Evolutionary conservation across 2,888 invertebrate genomes (phyloP).

Genomic region (Epinotia demarniana): DNA sequence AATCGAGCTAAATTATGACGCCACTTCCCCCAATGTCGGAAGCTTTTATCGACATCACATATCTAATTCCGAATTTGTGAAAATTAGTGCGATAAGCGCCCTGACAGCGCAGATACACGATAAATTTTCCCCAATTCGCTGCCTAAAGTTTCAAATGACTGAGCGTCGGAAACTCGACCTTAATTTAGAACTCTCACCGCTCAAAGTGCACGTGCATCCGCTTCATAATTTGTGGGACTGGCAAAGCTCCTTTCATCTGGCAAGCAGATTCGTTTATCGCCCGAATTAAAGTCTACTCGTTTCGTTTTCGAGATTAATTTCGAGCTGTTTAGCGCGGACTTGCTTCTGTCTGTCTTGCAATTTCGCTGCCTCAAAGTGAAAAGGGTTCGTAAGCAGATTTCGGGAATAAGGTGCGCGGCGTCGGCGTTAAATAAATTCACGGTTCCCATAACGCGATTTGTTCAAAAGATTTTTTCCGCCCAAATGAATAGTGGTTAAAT

Average conservation of each 20-base stretch:
- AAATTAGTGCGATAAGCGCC: conserved; percentile 58
- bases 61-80: conserved; percentile 60
- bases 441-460: conserved; percentile 34
- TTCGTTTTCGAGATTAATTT: conserved; percentile 65
- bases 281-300: conserved; percentile 63
- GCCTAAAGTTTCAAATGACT: conserved; percentile 34
- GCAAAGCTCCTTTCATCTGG: conserved; percentile 46
- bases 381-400: conserved; percentile 50
- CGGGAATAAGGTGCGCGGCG: conserved; percentile 40
- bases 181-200: conserved; percentile 21
- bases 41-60: conserved; percentile 54
- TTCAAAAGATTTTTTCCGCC: conserved; percentile 40
- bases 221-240: conserved; percentile 43
- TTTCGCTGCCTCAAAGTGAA: conserved; percentile 52
- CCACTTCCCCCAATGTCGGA: conserved; percentile 56
- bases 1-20: conserved; percentile 64
- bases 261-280: conserved; percentile 63
- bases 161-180: conserved; percentile 24
- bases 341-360: conserved; percentile 56
- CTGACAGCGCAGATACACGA: conserved; percentile 44
- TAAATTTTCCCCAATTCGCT: conserved; percentile 41
- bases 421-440: conserved; percentile 42
- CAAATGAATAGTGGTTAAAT: conserved; percentile 37
- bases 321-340: conserved; percentile 62
- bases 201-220: conserved; percentile 35